Conservation (phyloP, 2,888 invertebrate genomes). For the Aelia acuminata region DNA sequence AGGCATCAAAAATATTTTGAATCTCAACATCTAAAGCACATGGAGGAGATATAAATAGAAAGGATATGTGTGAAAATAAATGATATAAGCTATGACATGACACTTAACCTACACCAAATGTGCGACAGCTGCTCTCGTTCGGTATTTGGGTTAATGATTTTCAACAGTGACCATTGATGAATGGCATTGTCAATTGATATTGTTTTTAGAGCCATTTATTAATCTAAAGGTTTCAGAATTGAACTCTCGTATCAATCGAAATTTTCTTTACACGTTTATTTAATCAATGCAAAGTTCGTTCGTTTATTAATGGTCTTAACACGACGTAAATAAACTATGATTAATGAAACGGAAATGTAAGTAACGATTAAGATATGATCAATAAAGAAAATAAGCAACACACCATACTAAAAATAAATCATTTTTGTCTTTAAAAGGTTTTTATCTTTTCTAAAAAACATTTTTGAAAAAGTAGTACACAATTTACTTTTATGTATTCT, state of each 20-base stretch:
- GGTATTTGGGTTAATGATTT: constrained; percentile 20
- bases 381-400: too few relatives aligned
- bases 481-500: too few relatives aligned
- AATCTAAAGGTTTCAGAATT: not conserved
- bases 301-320: too few relatives aligned
- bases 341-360: too few relatives aligned
- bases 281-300: too few relatives aligned
- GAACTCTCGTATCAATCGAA: not conserved
- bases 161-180: not conserved
- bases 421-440: too few relatives aligned
- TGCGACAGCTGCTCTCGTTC: not conserved
- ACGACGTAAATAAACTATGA: too few relatives aligned
- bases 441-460: too few relatives aligned
- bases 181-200: not conserved
- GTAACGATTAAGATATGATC: too few relatives aligned
- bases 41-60: not conserved
- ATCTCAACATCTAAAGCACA: not conserved
- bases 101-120: not conserved
- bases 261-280: too few relatives aligned
- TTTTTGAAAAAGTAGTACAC: too few relatives aligned
- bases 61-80: not conserved
- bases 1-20: not conserved
- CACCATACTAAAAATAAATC: too few relatives aligned
- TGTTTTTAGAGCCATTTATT: not conserved
- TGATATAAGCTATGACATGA: not conserved